A percentile compares a stretch with the other conserved stretches of the same genome.
phyloP scores from a whole-genome alignment of 2,797 vertebrate species.

The Staurois parvus region DNA sequence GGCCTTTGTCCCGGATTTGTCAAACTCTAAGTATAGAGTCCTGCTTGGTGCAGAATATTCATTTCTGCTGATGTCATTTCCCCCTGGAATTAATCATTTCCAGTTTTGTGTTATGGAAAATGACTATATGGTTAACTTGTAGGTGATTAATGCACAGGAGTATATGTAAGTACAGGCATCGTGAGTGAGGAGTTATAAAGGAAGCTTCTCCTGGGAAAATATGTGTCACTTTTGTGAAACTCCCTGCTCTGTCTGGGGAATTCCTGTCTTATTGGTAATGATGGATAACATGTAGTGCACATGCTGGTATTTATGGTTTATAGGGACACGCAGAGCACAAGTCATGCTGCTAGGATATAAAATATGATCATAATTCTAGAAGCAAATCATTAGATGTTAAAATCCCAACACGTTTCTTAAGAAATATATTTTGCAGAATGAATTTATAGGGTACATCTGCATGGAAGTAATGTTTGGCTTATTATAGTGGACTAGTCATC shows the following conservation, averaged over 20 bases:
- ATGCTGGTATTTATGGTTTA: conserved; percentile 10
- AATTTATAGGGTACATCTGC: neutral
- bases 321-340: neutral
- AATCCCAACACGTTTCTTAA: neutral
- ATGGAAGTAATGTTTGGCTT: neutral
- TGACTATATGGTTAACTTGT: neutral
- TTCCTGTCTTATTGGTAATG: conserved; percentile 14
- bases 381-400: neutral
- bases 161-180: conserved; percentile 3
- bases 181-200: neutral
- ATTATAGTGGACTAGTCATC: neutral
- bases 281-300: neutral
- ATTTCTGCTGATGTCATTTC: neutral
- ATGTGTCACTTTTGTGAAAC: conserved; percentile 1
- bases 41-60: neutral
- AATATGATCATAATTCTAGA: neutral
- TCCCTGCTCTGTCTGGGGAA: neutral
- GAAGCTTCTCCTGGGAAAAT: neutral
- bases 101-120: neutral
- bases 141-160: conserved; percentile 1
- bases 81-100: neutral
- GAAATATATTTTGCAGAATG: neutral
- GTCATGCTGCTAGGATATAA: neutral
- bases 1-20: neutral
- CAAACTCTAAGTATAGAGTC: neutral